phyloP scores from a whole-genome alignment of 2,113 vertebrate species.

The Platysteira castanea region DNA sequence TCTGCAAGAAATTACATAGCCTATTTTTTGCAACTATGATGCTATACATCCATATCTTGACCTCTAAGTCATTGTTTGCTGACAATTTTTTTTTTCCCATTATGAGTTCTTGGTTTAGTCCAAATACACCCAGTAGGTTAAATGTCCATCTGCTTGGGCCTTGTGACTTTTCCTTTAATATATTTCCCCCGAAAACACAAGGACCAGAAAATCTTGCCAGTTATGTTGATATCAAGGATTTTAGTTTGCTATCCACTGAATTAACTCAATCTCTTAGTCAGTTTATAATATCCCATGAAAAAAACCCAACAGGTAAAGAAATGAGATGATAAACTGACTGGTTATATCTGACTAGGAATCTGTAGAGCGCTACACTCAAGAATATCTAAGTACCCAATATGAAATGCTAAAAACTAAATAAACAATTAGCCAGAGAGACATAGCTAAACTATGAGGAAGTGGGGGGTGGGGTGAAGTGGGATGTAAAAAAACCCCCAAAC shows the following conservation, averaged over 20 bases:
- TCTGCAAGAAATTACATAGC: background rate
- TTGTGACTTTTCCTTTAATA: background rate
- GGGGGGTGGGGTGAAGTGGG: background rate
- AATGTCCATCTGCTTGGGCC: background rate
- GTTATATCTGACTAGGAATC: background rate
- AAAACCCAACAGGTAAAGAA: background rate
- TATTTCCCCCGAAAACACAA: background rate
- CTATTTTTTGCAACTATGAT: background rate
- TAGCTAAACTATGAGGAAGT: background rate
- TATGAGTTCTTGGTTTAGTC: background rate
- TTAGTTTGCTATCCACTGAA: background rate
- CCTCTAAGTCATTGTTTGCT: background rate
- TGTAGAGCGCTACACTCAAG: background rate
- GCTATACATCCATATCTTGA: background rate
- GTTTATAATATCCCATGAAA: background rate
- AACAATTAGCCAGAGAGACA: background rate
- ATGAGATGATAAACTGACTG: background rate
- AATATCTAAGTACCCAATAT: background rate
- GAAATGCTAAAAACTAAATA: background rate
- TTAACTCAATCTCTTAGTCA: background rate
- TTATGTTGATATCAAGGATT: background rate
- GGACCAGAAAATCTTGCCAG: background rate
- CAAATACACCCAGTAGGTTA: background rate
- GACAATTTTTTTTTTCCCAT: background rate
- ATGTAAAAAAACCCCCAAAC: background rate